phyloP scores from a whole-genome alignment of 2,797 vertebrate species.

The Myotis findleyi region DNA sequence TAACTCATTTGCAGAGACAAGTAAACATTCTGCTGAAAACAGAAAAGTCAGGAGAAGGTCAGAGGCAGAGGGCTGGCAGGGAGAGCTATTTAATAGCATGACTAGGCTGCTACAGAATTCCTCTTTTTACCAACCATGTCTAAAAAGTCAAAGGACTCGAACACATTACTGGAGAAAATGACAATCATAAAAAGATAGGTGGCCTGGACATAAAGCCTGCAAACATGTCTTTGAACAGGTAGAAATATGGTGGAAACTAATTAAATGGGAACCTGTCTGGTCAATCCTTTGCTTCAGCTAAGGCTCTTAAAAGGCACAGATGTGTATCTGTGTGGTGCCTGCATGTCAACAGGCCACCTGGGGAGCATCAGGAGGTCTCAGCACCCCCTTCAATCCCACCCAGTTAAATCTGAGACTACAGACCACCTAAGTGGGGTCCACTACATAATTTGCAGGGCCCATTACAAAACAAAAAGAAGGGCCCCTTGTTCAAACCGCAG shows the following conservation, averaged over 20 bases:
- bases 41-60: not conserved
- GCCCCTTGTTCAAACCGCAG: not conserved
- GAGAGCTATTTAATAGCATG: not conserved
- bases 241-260: slow-evolving; percentile 4
- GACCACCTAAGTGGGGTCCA: not conserved
- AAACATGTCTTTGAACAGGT: not conserved
- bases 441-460: not conserved
- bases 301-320: not conserved
- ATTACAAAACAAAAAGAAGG: not conserved
- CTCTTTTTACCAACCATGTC: not conserved
- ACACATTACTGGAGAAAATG: slow-evolving; percentile 14
- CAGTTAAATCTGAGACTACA: not conserved
- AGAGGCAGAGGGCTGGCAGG: not conserved
- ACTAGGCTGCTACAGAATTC: not conserved
- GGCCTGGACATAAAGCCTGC: not conserved
- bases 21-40: not conserved
- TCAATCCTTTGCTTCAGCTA: not conserved
- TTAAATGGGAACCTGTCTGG: not conserved
- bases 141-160: not conserved
- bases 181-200: slow-evolving; percentile 10
- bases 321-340: not conserved
- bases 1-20: slow-evolving; percentile 3
- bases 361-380: not conserved
- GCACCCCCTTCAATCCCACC: not conserved
- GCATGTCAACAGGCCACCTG: not conserved